Percentiles rank a stretch among this genome's conserved stretches.
These are phyloP conservation scores for Scalopus aquaticus DNA, from an alignment of 2,113 vertebrate species.

Conservation along the genomic window DNA sequence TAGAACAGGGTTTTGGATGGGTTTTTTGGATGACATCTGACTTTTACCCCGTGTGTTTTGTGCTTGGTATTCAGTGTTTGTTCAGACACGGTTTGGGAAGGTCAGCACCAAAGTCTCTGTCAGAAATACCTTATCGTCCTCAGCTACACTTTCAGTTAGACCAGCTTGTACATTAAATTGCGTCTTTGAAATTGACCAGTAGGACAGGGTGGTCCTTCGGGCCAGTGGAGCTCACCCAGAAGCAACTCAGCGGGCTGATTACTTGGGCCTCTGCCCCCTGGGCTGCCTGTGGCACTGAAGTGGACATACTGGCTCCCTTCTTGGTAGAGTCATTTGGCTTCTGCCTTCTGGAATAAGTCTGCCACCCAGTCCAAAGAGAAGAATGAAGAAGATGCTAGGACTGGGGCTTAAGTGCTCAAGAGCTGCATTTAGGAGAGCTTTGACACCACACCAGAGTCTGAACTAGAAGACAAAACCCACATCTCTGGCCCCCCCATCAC, in stretches of 20 bases:
- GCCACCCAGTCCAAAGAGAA: not conserved
- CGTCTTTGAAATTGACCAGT: not conserved
- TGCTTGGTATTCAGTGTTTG: constrained; percentile 14
- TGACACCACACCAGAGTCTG: not conserved
- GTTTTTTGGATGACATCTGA: not conserved
- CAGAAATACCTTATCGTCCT: not conserved
- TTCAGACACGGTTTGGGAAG: too few species aligned
- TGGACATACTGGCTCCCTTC: not conserved
- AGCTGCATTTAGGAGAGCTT: not conserved
- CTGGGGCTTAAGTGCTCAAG: not conserved
- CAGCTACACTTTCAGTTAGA: not conserved
- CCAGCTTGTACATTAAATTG: not conserved
- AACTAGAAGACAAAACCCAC: not conserved
- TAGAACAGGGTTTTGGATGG: too few species aligned
- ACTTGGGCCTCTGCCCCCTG: not conserved
- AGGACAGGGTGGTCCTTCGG: not conserved
- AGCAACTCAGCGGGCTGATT: not conserved
- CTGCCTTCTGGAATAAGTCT: not conserved
- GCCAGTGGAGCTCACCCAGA: not conserved
- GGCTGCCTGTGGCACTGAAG: not conserved
- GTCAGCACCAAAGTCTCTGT: not conserved
- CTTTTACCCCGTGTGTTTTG: not conserved
- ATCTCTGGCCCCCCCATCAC: not conserved
- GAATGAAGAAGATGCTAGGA: not conserved
- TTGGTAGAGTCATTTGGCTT: not conserved